Base-by-base conservation (phyloP, 1,140 invertebrate species). In the Penaeus vannamei region DNA sequence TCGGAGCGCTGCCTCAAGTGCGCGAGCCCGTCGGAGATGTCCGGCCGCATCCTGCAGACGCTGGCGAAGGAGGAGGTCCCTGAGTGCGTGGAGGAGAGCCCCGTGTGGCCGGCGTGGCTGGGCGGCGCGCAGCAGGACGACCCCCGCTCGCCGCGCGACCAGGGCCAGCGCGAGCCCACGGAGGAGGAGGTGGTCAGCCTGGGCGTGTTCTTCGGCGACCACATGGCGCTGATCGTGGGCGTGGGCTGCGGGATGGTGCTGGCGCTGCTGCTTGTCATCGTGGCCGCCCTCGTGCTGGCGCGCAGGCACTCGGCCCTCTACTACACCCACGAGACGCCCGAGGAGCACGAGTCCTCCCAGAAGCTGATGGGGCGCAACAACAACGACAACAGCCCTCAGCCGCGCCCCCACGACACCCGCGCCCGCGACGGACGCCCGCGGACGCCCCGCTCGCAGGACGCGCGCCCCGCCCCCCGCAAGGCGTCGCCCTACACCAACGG, bases 251-350 rank as follows among this genome's bases (percentile, higher is more conserved):
- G 91, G 1, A 46, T 91, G 29, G 83, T 93, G 3, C 90, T 93
- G 83, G 90, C 93, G 8, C 83, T 94, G 14, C 84, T 93, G 19
- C 88, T 92, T 14, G 91, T 93, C 0, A 88, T 92, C 4, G 91
- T 93, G 32, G 91, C 92, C 10, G 89, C 91, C 26, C 76, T 93
- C 22, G 90, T 93, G 42, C 88, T 93, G 36, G 95, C 95, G 26
- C 93, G 94, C 61, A 94, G 95, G 53, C 95, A 96, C 89, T 94
- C 95, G 0, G 95, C 95, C 20, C 94, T 95, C 32, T 96, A 96
- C 92, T 96, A 96, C 92, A 96, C 96, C 0, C 94, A 96, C 92
- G 96, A 96, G 92, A 53, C 46, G 46, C 81, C 87, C 46, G 95
- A 95, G 90, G 95, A 95, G 90, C 92, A 94, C 62, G 92, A 92